Percentiles rank a stretch among this genome's conserved stretches.
phyloP scores from a whole-genome alignment of 2,888 invertebrate species.

The Apamea sordens region DNA sequence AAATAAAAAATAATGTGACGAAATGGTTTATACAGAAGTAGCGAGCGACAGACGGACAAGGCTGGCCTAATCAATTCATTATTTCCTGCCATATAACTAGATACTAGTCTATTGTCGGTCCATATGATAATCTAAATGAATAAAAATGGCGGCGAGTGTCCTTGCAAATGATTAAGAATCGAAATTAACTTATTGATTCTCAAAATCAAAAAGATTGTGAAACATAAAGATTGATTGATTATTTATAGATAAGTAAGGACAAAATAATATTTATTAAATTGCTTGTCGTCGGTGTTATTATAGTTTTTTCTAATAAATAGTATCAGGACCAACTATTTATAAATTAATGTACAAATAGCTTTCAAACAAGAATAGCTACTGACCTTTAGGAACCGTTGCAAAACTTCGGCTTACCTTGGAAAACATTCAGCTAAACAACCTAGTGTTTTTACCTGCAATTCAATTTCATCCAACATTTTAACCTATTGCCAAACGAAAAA shows the following conservation, averaged over 20 bases:
- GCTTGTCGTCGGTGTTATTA: not conserved
- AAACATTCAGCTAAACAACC: not conserved
- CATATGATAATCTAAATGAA: slow-evolving; percentile 2
- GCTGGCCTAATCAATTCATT: not conserved
- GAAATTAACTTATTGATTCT: not conserved
- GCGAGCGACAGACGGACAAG: not conserved
- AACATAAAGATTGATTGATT: not conserved
- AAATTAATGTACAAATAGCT: not conserved
- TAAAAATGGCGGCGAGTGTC: not conserved
- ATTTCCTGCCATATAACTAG: not conserved
- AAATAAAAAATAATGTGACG: not conserved
- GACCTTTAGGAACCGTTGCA: slow-evolving; percentile 23
- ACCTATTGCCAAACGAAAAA: not conserved
- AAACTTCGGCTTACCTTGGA: slow-evolving; percentile 19
- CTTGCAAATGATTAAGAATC: slow-evolving; percentile 13
- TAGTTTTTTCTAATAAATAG: not conserved
- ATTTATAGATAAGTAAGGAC: not conserved
- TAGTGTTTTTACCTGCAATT: not conserved
- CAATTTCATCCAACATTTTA: not conserved
- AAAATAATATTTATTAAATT: not conserved
- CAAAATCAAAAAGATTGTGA: slow-evolving; percentile 1
- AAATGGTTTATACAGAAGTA: not conserved
- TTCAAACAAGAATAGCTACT: slow-evolving; percentile 25
- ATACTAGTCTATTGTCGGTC: not conserved
- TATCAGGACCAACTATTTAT: not conserved